Evolutionary conservation across 2,113 vertebrate species (phyloP).

Genomic region (Siniperca knerii): DNA sequence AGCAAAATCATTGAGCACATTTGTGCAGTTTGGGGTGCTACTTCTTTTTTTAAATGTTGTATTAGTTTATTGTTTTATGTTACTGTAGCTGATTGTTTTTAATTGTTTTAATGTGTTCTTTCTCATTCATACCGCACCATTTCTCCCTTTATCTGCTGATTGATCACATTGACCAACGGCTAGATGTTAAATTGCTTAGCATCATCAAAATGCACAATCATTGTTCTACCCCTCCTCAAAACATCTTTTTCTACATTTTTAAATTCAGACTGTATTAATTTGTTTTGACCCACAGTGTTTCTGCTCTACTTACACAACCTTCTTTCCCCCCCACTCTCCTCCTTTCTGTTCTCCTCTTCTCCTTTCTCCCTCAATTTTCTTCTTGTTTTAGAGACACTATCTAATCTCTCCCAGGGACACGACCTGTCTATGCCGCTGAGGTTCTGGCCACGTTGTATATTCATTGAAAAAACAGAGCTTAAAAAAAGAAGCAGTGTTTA

Average conservation of each 20-base stretch:
- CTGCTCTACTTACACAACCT: constrained; percentile 37
- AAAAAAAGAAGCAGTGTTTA: constrained; percentile 86
- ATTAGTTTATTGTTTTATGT: neutral
- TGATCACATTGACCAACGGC: constrained; percentile 12
- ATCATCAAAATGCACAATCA: constrained; percentile 4
- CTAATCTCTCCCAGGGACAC: constrained; percentile 78
- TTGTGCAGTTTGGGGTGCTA: neutral
- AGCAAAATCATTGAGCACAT: neutral
- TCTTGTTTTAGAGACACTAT: constrained; percentile 67
- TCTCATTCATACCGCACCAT: neutral
- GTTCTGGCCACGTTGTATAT: constrained; percentile 97
- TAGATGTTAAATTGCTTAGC: constrained; percentile 26
- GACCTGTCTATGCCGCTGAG: constrained; percentile 89
- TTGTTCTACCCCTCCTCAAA: neutral
- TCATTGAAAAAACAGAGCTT: constrained; percentile 92
- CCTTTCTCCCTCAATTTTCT: constrained; percentile 64
- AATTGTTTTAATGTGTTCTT: neutral
- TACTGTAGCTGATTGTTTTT: neutral
- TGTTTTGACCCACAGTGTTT: constrained; percentile 43
- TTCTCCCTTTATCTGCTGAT: neutral
- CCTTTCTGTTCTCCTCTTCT: constrained; percentile 43
- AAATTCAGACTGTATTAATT: constrained; percentile 34
- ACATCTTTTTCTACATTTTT: constrained; percentile 1
- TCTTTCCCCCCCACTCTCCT: constrained; percentile 34
- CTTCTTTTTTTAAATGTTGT: neutral